A percentile compares a stretch with the other conserved stretches of the same genome.
phyloP scores from a whole-genome alignment of 1,140 invertebrate genomes.

The Brachionus plicatilis region DNA sequence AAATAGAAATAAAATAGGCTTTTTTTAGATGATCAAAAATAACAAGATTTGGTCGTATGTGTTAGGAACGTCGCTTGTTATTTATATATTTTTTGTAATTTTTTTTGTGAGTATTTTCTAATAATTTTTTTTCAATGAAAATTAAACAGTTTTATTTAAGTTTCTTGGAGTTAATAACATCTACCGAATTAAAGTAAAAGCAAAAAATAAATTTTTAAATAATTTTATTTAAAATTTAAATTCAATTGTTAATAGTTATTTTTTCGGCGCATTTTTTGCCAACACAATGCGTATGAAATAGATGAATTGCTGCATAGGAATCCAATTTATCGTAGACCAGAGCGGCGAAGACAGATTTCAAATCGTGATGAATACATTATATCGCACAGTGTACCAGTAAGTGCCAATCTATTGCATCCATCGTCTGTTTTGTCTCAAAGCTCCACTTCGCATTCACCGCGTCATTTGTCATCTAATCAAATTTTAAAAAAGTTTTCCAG shows the following conservation, averaged over 20 bases:
- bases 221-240: background rate
- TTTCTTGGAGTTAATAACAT: conserved; percentile 36
- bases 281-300: conserved; percentile 20
- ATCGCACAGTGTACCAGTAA: background rate
- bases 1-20: background rate
- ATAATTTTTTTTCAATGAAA: background rate
- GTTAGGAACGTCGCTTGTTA: background rate
- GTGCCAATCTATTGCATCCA: background rate
- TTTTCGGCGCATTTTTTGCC: conserved; percentile 17
- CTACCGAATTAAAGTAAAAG: conserved; percentile 14
- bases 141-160: background rate
- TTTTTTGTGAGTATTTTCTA: conserved; percentile 10
- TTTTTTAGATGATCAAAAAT: conserved; percentile 17
- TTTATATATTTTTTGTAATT: conserved; percentile 34
- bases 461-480: background rate
- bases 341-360: background rate
- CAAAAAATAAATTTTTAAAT: background rate
- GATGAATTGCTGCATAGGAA: conserved; percentile 23
- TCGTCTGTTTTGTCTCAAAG: background rate
- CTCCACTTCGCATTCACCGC: background rate
- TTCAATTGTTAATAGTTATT: background rate
- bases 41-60: conserved; percentile 18
- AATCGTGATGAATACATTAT: background rate
- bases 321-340: conserved; percentile 24
- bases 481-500: background rate